These are phyloP conservation scores for Aradophagus sp. DNA, from an alignment of 1,140 invertebrate species.

Conservation along the genomic window DNA sequence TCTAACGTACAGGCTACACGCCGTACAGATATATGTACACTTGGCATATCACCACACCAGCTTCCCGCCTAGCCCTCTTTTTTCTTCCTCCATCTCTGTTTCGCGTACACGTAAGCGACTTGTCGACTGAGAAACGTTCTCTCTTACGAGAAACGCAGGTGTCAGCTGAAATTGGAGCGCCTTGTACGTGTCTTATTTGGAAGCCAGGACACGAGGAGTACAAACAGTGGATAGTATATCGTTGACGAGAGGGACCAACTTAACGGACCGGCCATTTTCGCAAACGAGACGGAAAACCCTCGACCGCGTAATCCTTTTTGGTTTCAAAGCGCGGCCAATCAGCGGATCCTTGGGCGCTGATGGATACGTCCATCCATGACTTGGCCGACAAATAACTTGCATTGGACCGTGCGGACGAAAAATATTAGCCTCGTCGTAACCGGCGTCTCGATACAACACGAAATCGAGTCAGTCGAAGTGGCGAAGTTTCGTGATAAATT, in stretches of 20 bases:
- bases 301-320: conserved; percentile 47
- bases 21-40: conserved; percentile 31
- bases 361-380: conserved; percentile 20
- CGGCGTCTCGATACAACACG: too few species aligned
- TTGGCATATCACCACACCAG: too few species aligned
- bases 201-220: conserved; percentile 61
- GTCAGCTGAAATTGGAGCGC: conserved; percentile 71
- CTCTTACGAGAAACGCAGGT: conserved; percentile 67
- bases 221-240: conserved; percentile 66
- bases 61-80: too few species aligned
- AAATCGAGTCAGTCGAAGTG: conserved; percentile 6
- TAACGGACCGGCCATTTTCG: not conserved
- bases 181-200: conserved; percentile 72
- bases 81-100: too few species aligned
- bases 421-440: too few species aligned
- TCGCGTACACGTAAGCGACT: conserved; percentile 20
- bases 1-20: conserved; percentile 29
- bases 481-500: conserved; percentile 20
- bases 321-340: conserved; percentile 38
- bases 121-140: conserved; percentile 43
- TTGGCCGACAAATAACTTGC: conserved; percentile 21
- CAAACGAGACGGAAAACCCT: conserved; percentile 8
- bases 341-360: conserved; percentile 24
- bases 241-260: conserved; percentile 4
- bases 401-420: too few species aligned